Conservation (phyloP, 2,113 vertebrate species). For the Scalopus aquaticus region DNA sequence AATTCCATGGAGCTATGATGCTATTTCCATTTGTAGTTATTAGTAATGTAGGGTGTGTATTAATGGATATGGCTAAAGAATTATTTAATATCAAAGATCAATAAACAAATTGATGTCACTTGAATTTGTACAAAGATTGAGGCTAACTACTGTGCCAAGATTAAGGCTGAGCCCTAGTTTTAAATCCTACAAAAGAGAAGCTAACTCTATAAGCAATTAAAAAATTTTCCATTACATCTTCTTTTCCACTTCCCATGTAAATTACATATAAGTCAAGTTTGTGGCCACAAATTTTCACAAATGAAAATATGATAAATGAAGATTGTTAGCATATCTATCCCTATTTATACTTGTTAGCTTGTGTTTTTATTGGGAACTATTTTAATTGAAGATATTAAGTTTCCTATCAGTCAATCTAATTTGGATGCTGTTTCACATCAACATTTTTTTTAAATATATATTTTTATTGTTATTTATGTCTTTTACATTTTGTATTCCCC, state of each 20-base stretch:
- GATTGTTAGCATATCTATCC: neutral
- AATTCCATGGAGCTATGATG: neutral
- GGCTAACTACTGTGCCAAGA: neutral
- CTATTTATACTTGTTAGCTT: neutral
- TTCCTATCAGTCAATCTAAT: neutral
- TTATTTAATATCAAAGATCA: neutral
- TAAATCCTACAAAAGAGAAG: neutral
- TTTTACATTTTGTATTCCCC: too few relatives aligned
- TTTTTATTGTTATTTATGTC: too few relatives aligned
- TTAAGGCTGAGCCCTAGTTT: neutral
- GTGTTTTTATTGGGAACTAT: neutral
- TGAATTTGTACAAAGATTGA: neutral
- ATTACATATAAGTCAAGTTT: neutral
- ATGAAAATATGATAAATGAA: neutral
- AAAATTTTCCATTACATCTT: neutral
- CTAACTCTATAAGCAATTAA: neutral
- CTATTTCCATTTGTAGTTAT: neutral
- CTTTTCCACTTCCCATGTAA: neutral
- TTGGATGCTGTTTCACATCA: constrained; percentile 1
- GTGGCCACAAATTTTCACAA: constrained; percentile 5
- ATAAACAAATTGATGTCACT: neutral
- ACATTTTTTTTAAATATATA: too few relatives aligned
- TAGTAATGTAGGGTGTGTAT: neutral
- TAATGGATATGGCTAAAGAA: neutral
- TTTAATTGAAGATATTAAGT: constrained; percentile 1